These are phyloP conservation scores for Saccostrea glomerata DNA, from an alignment of 1,140 invertebrate species.

Conservation along the genomic window DNA sequence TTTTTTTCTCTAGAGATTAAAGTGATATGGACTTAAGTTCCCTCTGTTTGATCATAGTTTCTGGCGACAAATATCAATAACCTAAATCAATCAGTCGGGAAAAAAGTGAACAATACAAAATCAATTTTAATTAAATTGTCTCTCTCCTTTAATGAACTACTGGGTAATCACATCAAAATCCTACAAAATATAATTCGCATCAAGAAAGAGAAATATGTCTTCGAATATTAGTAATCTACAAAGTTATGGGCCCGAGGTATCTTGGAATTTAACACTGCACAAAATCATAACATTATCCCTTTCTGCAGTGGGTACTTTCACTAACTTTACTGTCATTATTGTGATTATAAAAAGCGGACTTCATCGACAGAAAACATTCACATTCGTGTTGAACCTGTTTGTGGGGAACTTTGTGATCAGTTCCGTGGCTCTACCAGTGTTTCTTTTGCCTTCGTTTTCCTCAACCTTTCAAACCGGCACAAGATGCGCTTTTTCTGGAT, in stretches of 20 bases:
- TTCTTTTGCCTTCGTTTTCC: neutral
- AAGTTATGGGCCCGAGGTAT: neutral
- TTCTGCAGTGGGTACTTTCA: neutral
- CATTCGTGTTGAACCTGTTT: neutral
- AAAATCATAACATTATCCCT: neutral
- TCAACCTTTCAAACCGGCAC: neutral
- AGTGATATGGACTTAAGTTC: no score
- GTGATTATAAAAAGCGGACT: neutral
- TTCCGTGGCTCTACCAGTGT: neutral
- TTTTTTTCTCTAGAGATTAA: no score
- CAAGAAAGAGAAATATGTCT: neutral
- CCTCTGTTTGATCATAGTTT: no score
- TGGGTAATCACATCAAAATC: no score
- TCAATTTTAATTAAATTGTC: no score
- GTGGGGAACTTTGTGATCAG: neutral
- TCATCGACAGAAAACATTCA: neutral
- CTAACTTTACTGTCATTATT: neutral
- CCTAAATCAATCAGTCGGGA: no score
- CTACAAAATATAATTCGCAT: no score
- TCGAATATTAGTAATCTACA: neutral
- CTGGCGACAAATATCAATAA: no score
- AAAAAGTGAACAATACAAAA: no score
- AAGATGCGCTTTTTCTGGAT: neutral
- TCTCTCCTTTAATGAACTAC: no score
- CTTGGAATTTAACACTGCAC: neutral